phyloP scores from a whole-genome alignment of 2,797 vertebrate species.

The Tapirus indicus region DNA sequence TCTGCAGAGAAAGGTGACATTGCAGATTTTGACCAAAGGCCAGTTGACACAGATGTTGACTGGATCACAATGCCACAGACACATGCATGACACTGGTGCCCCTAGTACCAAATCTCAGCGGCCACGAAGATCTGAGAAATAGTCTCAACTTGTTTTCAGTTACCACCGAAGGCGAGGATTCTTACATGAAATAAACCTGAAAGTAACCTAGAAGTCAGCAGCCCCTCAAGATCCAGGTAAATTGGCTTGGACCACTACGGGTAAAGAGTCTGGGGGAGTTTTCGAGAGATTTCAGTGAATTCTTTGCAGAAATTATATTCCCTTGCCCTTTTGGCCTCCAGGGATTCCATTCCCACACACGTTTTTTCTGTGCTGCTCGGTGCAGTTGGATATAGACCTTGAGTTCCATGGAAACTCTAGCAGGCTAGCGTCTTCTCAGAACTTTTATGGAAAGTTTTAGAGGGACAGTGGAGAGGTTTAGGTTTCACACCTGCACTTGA shows the following conservation, averaged over 20 bases:
- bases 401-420: background rate
- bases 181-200: background rate
- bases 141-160: background rate
- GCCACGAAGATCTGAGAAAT: background rate
- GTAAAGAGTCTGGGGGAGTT: background rate
- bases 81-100: background rate
- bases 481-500: rapidly evolving
- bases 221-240: background rate
- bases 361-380: background rate
- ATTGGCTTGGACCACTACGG: too few species aligned
- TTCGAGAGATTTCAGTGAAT: background rate
- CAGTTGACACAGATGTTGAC: background rate
- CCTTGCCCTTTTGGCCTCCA: background rate
- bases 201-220: background rate
- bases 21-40: background rate
- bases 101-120: background rate
- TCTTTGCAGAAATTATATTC: background rate
- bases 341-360: background rate
- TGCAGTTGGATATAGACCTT: background rate
- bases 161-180: background rate
- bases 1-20: background rate
- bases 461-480: background rate
- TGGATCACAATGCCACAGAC: background rate
- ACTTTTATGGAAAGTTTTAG: background rate
- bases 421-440: background rate